Evolutionary conservation across 2,888 invertebrate genomes (phyloP).

Genomic region (Anthrax anthrax): DNA sequence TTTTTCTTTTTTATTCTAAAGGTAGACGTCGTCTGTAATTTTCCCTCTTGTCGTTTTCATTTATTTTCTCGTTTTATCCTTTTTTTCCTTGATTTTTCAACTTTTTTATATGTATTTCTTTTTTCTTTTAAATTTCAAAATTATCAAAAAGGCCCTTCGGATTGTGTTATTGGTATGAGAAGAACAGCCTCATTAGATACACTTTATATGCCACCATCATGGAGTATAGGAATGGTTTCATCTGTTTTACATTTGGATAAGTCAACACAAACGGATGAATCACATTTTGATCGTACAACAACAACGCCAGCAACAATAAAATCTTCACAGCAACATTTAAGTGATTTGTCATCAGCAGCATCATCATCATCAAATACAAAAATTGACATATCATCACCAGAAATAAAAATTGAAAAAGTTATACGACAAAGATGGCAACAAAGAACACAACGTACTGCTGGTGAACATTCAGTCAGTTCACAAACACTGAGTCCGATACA

Average conservation of each 20-base stretch:
- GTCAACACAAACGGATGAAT: slow-evolving; percentile 54
- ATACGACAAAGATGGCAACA: slow-evolving; percentile 43
- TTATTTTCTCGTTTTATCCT: no score
- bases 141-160: neutral
- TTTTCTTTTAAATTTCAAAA: neutral
- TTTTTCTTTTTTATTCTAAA: no score
- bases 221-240: slow-evolving; percentile 42
- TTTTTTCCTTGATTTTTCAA: neutral
- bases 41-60: no score
- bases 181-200: slow-evolving; percentile 68
- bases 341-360: neutral
- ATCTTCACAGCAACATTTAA: neutral
- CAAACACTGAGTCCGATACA: slow-evolving; percentile 15
- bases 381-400: slow-evolving; percentile 17
- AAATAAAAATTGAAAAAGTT: slow-evolving; percentile 45
- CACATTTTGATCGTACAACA: slow-evolving; percentile 10
- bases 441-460: slow-evolving; percentile 37
- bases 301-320: neutral
- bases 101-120: no score
- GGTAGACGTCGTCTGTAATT: no score
- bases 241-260: slow-evolving; percentile 54
- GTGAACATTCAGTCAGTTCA: slow-evolving; percentile 20
- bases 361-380: neutral
- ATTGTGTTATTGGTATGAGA: slow-evolving; percentile 22
- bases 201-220: slow-evolving; percentile 62